Base-by-base conservation (phyloP, 1,140 invertebrate genomes). In the Aphaenogaster rudis region DNA sequence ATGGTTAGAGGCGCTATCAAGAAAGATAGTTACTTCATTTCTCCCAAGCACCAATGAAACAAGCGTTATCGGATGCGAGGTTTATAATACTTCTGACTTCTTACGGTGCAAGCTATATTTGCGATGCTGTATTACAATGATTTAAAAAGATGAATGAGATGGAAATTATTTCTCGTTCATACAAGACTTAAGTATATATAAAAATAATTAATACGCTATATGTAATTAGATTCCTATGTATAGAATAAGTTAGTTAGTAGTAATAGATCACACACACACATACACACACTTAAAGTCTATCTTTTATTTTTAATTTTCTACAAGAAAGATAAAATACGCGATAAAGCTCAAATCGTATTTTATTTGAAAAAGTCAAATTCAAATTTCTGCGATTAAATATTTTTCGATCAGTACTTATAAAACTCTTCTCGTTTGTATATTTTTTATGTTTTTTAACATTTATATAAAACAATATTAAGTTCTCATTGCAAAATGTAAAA, bases 11-110 rank as follows among this genome's bases (percentile, higher is more conserved):
- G 13, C 28, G 64, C 50, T 87, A 87, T 90, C 84, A 85, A 90
- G 36, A 57, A 21, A 54, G 63, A 64, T 87, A 87, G 89, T 87
- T 90, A 87, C 88, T 90, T 76, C 88, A 90, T 90, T 90, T 79
- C 78, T 81, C 52, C 59, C 57, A 78, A 90, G 88, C 63, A 89
- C 84, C 72, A 82, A 89, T 89, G 48, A 89, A 61, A 52, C 36
- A 89, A 69, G 48, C 66, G 33, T 87, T 90, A 90, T 87, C 78
- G 78, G 84, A 77, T 52, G 21, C 76, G 45, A 79, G 3, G 69
- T 87, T 84, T 84, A 87, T 84, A 90, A 90, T 74, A 52, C 48
- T 80, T 87, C 42, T 42, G 59, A 6, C 13, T 9, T 11, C 81
- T 48, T 21, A 33, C 11, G 21, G 3, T n/a, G 11, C n/a, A 2